Percentiles rank a stretch among this genome's conserved stretches.
These are phyloP conservation scores for Drosophila atroscutellata DNA, from an alignment of 2,888 invertebrate species.

Conservation along the genomic window DNA sequence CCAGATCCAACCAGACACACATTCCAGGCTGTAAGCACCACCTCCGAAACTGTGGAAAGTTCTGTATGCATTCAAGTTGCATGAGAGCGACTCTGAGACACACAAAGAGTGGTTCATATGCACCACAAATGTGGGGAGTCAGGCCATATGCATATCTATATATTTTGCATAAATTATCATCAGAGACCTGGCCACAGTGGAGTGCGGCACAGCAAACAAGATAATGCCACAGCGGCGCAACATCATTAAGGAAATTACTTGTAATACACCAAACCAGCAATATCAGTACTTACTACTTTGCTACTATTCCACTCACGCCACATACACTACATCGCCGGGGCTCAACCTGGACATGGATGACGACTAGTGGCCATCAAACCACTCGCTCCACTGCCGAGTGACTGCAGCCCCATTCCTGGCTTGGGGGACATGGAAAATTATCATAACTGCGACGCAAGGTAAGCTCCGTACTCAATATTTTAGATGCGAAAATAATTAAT, in stretches of 20 bases:
- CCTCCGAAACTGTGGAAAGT: slow-evolving; percentile 56
- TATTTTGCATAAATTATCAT: slow-evolving; percentile 79
- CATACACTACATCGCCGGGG: background rate
- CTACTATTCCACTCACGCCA: background rate
- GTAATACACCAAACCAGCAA: slow-evolving; percentile 64
- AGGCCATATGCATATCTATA: slow-evolving; percentile 42
- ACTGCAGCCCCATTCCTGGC: slow-evolving; percentile 1
- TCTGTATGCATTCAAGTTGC: slow-evolving; percentile 42
- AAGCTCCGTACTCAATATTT: slow-evolving; percentile 67
- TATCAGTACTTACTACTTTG: slow-evolving; percentile 62
- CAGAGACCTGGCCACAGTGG: slow-evolving; percentile 30
- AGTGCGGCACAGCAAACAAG: slow-evolving; percentile 68
- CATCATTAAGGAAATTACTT: slow-evolving; percentile 81
- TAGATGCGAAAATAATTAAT: slow-evolving; percentile 76
- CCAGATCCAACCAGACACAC: slow-evolving; percentile 10
- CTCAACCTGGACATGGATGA: slow-evolving; percentile 14
- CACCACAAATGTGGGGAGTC: slow-evolving; percentile 18
- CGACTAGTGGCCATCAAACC: slow-evolving; percentile 14
- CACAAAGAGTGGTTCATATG: slow-evolving; percentile 15
- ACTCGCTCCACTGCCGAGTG: slow-evolving; percentile 18
- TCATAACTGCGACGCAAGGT: slow-evolving; percentile 60
- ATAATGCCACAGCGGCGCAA: slow-evolving; percentile 76
- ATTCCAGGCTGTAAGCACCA: slow-evolving; percentile 25
- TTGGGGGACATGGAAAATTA: slow-evolving; percentile 54
- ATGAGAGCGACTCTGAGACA: slow-evolving; percentile 26